Conservation (phyloP, 2,797 vertebrate genomes). For the Helostoma temminkii region DNA sequence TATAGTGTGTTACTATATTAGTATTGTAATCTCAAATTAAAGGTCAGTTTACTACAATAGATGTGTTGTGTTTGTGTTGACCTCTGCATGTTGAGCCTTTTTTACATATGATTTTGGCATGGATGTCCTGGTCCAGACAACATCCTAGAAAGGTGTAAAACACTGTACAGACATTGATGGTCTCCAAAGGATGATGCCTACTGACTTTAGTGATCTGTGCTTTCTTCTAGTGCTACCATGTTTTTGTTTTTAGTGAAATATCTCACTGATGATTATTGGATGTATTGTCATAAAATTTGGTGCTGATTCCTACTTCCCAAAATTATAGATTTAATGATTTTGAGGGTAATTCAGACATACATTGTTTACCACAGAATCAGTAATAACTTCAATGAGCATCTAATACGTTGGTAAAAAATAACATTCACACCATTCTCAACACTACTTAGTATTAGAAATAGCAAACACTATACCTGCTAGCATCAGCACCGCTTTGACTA, state of each 20-base stretch:
- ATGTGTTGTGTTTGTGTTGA: slow-evolving; percentile 11
- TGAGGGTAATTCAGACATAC: too few relatives aligned
- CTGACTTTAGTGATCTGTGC: not conserved
- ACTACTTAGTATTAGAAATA: not conserved
- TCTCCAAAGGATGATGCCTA: not conserved
- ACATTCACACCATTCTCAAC: not conserved
- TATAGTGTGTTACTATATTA: slow-evolving; percentile 7
- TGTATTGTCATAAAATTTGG: not conserved
- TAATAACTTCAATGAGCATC: not conserved
- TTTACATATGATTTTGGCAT: not conserved
- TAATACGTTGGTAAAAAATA: not conserved
- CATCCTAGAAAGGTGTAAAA: not conserved
- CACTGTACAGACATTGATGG: too few relatives aligned
- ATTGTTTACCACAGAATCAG: too few relatives aligned
- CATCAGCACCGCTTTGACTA: not conserved
- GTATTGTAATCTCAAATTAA: not conserved
- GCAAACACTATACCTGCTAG: not conserved
- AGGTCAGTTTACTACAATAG: not conserved
- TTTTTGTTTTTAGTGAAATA: not conserved
- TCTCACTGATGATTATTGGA: not conserved
- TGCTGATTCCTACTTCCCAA: not conserved
- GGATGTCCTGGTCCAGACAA: slow-evolving; percentile 5
- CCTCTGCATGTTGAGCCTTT: not conserved
- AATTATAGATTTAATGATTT: too few relatives aligned
- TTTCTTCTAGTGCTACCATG: not conserved